Base-by-base conservation (phyloP, 2,888 invertebrate species). In the Pherbina coryleti region DNA sequence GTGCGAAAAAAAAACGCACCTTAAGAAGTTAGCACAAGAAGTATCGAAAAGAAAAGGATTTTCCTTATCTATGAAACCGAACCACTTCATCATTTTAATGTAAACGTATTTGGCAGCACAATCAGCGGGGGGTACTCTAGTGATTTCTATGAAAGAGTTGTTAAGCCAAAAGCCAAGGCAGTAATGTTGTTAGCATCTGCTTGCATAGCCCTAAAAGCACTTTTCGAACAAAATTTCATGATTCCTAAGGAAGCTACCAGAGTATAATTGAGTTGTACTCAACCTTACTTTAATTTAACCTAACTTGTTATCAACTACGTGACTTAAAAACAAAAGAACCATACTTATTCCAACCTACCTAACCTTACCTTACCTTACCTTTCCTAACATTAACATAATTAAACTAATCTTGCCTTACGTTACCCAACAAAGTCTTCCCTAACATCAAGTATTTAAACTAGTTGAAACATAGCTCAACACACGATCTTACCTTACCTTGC, bases 51-150 rank as follows among this genome's bases (percentile, higher is more conserved):
- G n/a, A 19, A 28, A 28, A 28, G 4, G 25, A 34, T 66, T 66
- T 71, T 28, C 57, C 25, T 72, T 72, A 72, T 72, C 72, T 57
- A 0, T 44, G 60, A 5, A n/a, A 22, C n/a, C 25, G 73, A 62
- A 73, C 60, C 73, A 73, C 73, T 73, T 73, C 73, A 73, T 73
- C 73, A 73, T 73, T 62, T 37, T 62, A 62, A 44, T 62, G 57
- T 19, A 72, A 60, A 57, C 28, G 62, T 25, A 73, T 49, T 73
- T 62, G 73, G 73, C 62, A 62, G 44, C 73, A n/a, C n/a, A 49
- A 37, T 44, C 73, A 73, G 31, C 73, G 62, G 73, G 73, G 44
- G 62, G 73, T 73, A n/a, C 14, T 73, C 73, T 3, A 19, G 25
- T 60, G 62, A 37, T 25, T 69, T 73, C 49, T 62, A 37, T 49